A percentile compares a stretch with the other conserved stretches of the same genome.
Evolutionary conservation across 2,888 invertebrate genomes (phyloP).

Genomic region (Tetragonisca angustula): DNA sequence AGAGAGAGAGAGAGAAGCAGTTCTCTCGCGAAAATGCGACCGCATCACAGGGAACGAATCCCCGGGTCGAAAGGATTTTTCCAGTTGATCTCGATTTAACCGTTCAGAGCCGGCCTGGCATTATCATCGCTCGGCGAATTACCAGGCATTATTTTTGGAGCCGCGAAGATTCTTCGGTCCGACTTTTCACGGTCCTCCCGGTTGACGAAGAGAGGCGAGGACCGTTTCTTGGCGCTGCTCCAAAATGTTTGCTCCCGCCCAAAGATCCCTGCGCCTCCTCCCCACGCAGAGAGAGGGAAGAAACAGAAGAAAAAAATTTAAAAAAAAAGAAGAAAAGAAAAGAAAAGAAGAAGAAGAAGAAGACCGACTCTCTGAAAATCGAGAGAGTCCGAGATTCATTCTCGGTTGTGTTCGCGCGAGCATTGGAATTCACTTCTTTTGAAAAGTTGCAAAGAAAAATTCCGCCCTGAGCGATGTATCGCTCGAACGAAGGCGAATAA

Average conservation of each 20-base stretch:
- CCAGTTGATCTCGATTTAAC: slow-evolving; percentile 21
- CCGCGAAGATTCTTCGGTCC: slow-evolving; percentile 52
- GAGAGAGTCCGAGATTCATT: slow-evolving; percentile 53
- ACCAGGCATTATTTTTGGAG: slow-evolving; percentile 66
- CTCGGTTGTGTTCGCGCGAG: slow-evolving; percentile 28
- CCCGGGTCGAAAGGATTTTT: background rate
- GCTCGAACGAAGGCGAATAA: slow-evolving; percentile 23
- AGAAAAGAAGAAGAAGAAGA: background rate
- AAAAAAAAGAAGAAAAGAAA: background rate
- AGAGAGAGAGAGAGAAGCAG: background rate
- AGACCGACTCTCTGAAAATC: slow-evolving; percentile 10
- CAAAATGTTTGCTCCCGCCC: slow-evolving; percentile 57
- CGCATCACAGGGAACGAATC: background rate
- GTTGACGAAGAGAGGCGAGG: slow-evolving; percentile 22
- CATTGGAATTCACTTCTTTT: slow-evolving; percentile 47
- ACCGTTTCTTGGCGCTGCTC: slow-evolving; percentile 53
- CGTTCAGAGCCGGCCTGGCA: slow-evolving; percentile 19
- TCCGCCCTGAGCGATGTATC: slow-evolving; percentile 30
- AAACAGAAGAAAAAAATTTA: background rate
- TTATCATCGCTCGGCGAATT: slow-evolving; percentile 42
- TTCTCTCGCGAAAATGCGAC: background rate
- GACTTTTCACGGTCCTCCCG: slow-evolving; percentile 59
- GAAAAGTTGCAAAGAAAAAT: slow-evolving; percentile 39
- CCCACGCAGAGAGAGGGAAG: background rate
- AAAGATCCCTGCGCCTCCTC: slow-evolving; percentile 19